Base-by-base conservation (phyloP, 2,113 vertebrate genomes). In the Sceloporus tristichus region DNA sequence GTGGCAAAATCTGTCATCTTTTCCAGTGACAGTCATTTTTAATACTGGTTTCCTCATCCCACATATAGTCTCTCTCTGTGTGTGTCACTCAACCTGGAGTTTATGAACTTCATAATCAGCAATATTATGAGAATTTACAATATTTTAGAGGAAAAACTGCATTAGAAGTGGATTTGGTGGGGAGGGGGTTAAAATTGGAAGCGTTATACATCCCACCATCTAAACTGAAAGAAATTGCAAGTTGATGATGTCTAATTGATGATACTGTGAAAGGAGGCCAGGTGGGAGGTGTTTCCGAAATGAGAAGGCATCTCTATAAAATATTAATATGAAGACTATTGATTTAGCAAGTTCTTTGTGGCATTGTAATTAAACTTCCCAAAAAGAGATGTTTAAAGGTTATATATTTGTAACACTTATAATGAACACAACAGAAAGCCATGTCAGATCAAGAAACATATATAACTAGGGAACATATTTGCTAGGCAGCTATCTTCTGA, bases 221-320 rank as follows among this genome's bases (percentile, higher is more conserved):
- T 56, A 75, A 75, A 85, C 4, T 13, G 70, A 85, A 74, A 85
- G 59, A 62, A 27, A 59, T 71, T 56, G 70, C 27, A 84, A 73
- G 53, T 73, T 71, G 66, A 84, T 71, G 34, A 73, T 71, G 48
- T 54, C 21, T 84, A 84, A 84, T 75, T 85, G 71, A 75, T 85
- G 71, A 62, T 40, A 75, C 23, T 27, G 21, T 40, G 71, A 75
- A 85, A 75, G 83, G n/a, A 59, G 34, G 71, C 83, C 34, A 85
- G 70, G 75, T 85, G 83, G 54, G 54, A 59, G n/a, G 59, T 23
- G 59, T 75, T 85, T 85, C 56, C 59, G 75, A 75, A 75, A 40
- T 16, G 9, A 62, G 70, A 59, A 75, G 83, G 71, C 19, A 85
- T 75, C 83, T 85, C 83, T 75, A 2, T 59, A 34, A 75, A 85